Base-by-base conservation (phyloP, 2,797 vertebrate species). In the Darevskia mixta region DNA sequence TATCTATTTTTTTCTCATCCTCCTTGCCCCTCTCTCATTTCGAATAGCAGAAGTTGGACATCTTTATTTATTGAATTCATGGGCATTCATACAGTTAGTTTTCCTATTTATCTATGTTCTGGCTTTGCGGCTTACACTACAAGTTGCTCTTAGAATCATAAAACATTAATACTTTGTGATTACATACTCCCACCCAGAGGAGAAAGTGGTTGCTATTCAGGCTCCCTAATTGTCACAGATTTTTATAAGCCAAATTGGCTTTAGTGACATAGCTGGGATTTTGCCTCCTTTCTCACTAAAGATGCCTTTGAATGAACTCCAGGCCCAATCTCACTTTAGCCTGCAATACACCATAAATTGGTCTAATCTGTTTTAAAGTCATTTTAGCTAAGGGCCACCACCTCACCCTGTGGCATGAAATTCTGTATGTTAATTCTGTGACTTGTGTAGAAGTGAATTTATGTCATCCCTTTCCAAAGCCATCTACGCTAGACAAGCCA, bases 61-160 rank as follows among this genome's bases (percentile, higher is more conserved):
- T n/a, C 58, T 85, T 66, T 32, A 43, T 82, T 82, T 64, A 82
- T 29, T 67, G 61, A 81, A 69, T 43, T 32, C 15, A 85, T 61
- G 29, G 45, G 3, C 61, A 76, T 77, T 72, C 76, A n/a, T 77
- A 64, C 5, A 3, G 10, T 85, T 77, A 76, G 17, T 20, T 85
- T 29, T 11, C 35, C 72, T 41, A 75, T 55, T 38, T 61, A 80
- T 32, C 73, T 73, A 76, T 4, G 25, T 76, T 58, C 15, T 29
- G 25, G 38, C 9, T 85, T 41, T 18, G 55, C 69, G 80, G 38
- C 58, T 45, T 45, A 64, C 25, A 69, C 61, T 6, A 4, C 38
- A 81, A 64, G 23, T 64, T 25, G 32, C 17, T 25, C 7, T 35
- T 80, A 8, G 8, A 80, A 38, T 38, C 17, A 32, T 81, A 64